Conservation (phyloP, 2,888 invertebrate genomes). For the Aradus depressus region DNA sequence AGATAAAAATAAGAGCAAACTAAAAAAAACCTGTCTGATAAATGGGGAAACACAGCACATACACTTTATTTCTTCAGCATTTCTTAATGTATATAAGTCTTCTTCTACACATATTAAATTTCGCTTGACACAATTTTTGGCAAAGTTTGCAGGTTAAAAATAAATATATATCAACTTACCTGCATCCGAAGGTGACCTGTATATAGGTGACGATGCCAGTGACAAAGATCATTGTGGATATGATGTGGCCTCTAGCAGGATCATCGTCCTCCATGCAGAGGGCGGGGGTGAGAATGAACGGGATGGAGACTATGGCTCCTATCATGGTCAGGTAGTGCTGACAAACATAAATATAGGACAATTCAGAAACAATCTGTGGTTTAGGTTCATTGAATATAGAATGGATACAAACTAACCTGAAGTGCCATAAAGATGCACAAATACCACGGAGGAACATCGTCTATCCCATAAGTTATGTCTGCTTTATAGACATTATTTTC, state of each 20-base stretch:
- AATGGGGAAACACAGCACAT: too few relatives aligned
- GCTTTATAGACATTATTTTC: background rate
- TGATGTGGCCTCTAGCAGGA: constrained; percentile 60
- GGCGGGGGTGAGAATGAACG: constrained; percentile 67
- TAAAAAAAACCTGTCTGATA: too few relatives aligned
- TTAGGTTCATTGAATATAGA: constrained; percentile 1
- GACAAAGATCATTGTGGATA: constrained; percentile 72
- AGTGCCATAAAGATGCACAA: constrained; percentile 69
- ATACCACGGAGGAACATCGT: constrained; percentile 76
- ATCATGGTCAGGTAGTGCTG: constrained; percentile 78
- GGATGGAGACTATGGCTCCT: constrained; percentile 71
- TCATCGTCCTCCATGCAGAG: constrained; percentile 67
- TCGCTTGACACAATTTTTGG: too few relatives aligned
- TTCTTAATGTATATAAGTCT: too few relatives aligned
- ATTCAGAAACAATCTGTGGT: too few relatives aligned
- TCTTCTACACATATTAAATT: too few relatives aligned
- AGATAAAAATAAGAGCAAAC: too few relatives aligned
- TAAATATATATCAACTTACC: constrained; percentile 33
- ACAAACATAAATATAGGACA: too few relatives aligned
- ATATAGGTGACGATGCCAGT: constrained; percentile 65
- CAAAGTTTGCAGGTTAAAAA: background rate
- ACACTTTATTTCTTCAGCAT: too few relatives aligned
- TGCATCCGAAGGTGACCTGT: constrained; percentile 63
- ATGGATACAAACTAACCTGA: constrained; percentile 45
- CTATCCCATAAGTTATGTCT: constrained; percentile 51